These are phyloP conservation scores for Sarcophaga rosellei DNA, from an alignment of 2,888 invertebrate genomes.

Conservation along the genomic window DNA sequence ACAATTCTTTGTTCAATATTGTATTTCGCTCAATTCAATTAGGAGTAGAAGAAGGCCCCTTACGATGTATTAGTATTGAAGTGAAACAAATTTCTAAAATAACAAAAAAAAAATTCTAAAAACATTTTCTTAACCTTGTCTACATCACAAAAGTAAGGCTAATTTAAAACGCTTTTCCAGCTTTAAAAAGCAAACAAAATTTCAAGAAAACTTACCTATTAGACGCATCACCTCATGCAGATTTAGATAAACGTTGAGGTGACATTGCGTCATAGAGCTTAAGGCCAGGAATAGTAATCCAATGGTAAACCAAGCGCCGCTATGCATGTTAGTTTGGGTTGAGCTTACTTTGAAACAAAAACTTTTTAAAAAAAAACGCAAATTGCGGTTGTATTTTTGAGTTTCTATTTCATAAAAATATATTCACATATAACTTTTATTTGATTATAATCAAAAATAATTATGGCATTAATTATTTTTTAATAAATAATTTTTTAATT, in stretches of 20 bases:
- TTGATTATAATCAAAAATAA: no score
- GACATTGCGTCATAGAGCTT: slow-evolving; percentile 74
- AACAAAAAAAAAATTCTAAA: no score
- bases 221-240: slow-evolving; percentile 79
- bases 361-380: slow-evolving; percentile 10
- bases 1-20: no score
- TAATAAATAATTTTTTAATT: no score
- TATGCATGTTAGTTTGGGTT: slow-evolving; percentile 41
- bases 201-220: slow-evolving; percentile 75
- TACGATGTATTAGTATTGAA: no score
- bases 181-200: neutral
- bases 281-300: slow-evolving; percentile 77
- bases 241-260: slow-evolving; percentile 79
- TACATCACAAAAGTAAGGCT: neutral
- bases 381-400: no score
- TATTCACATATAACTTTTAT: no score
- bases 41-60: no score
- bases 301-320: slow-evolving; percentile 72
- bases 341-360: slow-evolving; percentile 9
- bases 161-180: neutral
- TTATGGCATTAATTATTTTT: no score
- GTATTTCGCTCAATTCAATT: no score
- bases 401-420: no score
- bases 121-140: neutral
- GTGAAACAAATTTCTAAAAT: no score